A percentile compares a stretch with the other conserved stretches of the same genome.
phyloP scores from a whole-genome alignment of 2,888 invertebrate species.

The Chymomyza amoena region DNA sequence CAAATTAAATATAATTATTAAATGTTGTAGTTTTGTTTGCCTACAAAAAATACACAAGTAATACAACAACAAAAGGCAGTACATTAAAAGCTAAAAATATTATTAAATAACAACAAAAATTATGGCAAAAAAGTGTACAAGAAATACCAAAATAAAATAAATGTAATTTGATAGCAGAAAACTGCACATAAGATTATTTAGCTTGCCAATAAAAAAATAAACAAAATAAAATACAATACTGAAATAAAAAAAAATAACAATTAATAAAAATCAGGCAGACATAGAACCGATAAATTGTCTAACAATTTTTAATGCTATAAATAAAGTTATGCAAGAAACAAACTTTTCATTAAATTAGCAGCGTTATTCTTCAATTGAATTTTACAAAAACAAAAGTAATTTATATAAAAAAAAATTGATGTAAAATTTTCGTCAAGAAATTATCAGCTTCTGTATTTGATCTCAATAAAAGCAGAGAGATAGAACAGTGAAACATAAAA shows the following conservation, averaged over 20 bases:
- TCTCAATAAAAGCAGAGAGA: conserved; percentile 53
- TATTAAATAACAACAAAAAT: conserved; percentile 22
- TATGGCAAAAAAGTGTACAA: neutral
- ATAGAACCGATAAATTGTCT: conserved; percentile 33
- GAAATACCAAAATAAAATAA: conserved; percentile 14
- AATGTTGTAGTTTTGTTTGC: conserved; percentile 62
- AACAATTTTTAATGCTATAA: conserved; percentile 39
- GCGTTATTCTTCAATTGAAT: conserved; percentile 58
- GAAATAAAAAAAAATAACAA: neutral
- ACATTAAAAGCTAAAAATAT: conserved; percentile 31
- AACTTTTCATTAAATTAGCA: conserved; percentile 41
- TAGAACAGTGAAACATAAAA: conserved; percentile 24
- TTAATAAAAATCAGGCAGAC: conserved; percentile 2
- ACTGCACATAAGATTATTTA: neutral
- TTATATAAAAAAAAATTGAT: conserved; percentile 35
- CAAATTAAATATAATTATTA: conserved; percentile 41
- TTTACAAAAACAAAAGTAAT: conserved; percentile 26
- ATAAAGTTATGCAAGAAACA: neutral
- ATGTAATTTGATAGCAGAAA: conserved; percentile 8
- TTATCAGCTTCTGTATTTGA: conserved; percentile 70
- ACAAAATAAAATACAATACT: conserved; percentile 11
- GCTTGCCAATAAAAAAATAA: neutral
- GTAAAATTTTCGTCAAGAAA: conserved; percentile 56
- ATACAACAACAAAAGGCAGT: conserved; percentile 35
- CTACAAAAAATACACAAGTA: conserved; percentile 38